Base-by-base conservation (phyloP, 2,113 vertebrate genomes). In the Campylomormyrus numenius region DNA sequence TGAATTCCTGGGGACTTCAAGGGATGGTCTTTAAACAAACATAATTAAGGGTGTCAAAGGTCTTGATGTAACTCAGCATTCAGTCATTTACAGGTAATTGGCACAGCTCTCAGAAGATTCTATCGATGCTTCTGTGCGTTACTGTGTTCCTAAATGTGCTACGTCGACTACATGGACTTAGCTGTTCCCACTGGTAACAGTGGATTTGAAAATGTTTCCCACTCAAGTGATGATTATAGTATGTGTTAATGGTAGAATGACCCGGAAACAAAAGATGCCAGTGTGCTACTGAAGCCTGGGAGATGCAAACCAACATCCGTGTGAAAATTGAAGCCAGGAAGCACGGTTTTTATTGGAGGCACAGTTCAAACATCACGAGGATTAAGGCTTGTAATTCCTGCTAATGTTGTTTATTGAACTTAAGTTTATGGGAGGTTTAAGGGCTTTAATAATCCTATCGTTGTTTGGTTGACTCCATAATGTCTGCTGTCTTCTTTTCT, bases 401-500 rank as follows among this genome's bases (percentile, higher is more conserved):
- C 42, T 66, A 77, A 85, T 83, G 21, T 77, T 90, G 70, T 91
- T 90, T 90, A 84, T 85, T 86, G 88, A 85, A 88, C 46, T 91
- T 83, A n/a, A 39, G 42, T 87, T 42, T 56, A 66, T 48, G 93
- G 92, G 89, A 91, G 92, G 92, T 91, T 93, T 94, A 93, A 92
- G 92, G 93, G 92, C 92, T 90, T 88, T 92, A 89, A 91, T 94
- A 95, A 94, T 94, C 94, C 93, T 93, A 92, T 93, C 94, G 93
- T 95, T 94, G 94, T 94, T 77, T 88, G 50, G 89, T 74, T 83
- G 86, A 53, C 58, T 91, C 89, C 87, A 66, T 85, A 77, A 93
- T 93, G 95, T 95, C 90, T 91, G 93, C 93, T 94, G 92, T 92
- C 92, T 94, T 96, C 94, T 93, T 94, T 95, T 94, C 95, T 96